Evolutionary conservation across 2,888 invertebrate species (phyloP).

Genomic region (Monoplex corrugatus): DNA sequence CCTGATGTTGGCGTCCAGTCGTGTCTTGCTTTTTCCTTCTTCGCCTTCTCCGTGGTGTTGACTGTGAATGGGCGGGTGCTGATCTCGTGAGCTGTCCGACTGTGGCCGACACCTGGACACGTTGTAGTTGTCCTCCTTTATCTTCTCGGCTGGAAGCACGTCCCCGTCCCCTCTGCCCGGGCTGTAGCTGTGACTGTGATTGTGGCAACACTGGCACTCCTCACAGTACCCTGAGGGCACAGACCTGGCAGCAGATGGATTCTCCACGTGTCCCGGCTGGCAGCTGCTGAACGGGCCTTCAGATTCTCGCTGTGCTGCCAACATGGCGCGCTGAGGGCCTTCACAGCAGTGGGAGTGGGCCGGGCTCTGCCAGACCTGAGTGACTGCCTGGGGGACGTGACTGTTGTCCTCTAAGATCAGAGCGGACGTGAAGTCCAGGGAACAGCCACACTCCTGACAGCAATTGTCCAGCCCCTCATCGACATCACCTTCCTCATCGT

Average conservation of each 20-base stretch:
- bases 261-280: neutral
- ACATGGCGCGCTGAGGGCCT: neutral
- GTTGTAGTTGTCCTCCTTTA: slow-evolving; percentile 18
- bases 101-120: slow-evolving; percentile 4
- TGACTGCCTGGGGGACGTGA: slow-evolving; percentile 13
- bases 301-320: neutral
- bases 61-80: neutral
- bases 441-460: slow-evolving; percentile 19
- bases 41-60: neutral
- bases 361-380: neutral
- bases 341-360: neutral
- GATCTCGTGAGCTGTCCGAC: neutral
- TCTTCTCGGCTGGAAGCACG: neutral
- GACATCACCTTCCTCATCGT: neutral
- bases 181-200: neutral
- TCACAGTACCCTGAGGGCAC: neutral
- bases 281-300: neutral
- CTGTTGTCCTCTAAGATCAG: neutral
- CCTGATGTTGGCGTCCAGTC: neutral
- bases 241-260: neutral
- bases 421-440: neutral
- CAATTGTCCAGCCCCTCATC: neutral
- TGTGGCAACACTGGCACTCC: neutral
- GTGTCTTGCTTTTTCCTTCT: neutral
- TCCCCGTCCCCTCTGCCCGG: slow-evolving; percentile 35